Percentiles rank a stretch among this genome's conserved stretches.
Conservation (phyloP, 2,888 invertebrate species). For the Xestia c-nigrum region DNA sequence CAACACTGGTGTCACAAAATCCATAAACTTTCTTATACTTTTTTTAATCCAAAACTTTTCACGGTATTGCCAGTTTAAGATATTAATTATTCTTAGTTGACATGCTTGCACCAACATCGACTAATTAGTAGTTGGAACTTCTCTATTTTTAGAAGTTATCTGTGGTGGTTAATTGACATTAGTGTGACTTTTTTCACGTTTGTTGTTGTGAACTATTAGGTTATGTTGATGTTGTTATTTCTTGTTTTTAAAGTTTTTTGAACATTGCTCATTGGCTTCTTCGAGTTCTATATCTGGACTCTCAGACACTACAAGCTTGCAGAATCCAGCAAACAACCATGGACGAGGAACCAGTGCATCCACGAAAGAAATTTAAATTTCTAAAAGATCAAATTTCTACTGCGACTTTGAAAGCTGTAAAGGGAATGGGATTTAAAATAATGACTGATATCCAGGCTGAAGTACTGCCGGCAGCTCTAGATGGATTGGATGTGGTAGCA, state of each 20-base stretch:
- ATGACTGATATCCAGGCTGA: conserved; percentile 98
- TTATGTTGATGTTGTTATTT: conserved; percentile 23
- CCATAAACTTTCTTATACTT: not conserved
- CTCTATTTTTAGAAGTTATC: not conserved
- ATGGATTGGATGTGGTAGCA: conserved; percentile 97
- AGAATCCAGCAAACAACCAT: conserved; percentile 55
- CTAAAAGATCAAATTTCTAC: conserved; percentile 92
- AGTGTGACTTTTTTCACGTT: not conserved
- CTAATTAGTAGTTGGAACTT: not conserved
- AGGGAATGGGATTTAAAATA: conserved; percentile 96
- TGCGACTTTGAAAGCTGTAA: conserved; percentile 93
- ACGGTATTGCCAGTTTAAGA: not conserved
- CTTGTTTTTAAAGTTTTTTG: not conserved
- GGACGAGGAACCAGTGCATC: conserved; percentile 69
- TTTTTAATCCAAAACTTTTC: too few relatives aligned
- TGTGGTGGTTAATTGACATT: not conserved
- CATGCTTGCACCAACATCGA: not conserved
- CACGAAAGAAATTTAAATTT: conserved; percentile 85
- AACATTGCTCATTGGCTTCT: not conserved
- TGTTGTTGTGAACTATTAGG: conserved; percentile 14
- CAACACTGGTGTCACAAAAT: conserved; percentile 7
- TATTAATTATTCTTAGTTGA: not conserved
- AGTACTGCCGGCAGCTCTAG: conserved; percentile 95
- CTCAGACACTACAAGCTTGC: not conserved
- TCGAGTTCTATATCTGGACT: not conserved